These are phyloP conservation scores for Operophtera brumata DNA, from an alignment of 2,888 invertebrate species.

Conservation along the genomic window DNA sequence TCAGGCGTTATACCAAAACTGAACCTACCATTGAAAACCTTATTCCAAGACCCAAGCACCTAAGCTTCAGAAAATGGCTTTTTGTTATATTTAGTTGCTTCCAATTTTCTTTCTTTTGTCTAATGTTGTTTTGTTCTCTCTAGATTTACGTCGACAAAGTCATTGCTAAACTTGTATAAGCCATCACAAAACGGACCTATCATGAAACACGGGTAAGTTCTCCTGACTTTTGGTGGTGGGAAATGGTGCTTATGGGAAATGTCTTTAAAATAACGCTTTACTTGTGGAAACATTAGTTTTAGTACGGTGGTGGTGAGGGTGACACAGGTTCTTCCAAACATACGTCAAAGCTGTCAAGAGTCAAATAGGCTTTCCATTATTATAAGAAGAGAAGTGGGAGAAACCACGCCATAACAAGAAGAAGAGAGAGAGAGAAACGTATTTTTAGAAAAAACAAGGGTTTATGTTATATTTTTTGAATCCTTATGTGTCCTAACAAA, in stretches of 20 bases:
- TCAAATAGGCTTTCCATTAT: too few relatives aligned
- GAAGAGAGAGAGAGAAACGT: too few relatives aligned
- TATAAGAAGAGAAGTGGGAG: too few relatives aligned
- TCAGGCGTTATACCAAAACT: too few relatives aligned
- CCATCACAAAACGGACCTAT: conserved; percentile 82
- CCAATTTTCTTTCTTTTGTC: conserved; percentile 39
- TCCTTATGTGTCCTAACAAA: too few relatives aligned
- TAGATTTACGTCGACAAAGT: conserved; percentile 87
- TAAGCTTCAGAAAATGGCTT: conserved; percentile 13
- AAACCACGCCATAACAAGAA: too few relatives aligned
- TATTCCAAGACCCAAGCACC: conserved; percentile 14
- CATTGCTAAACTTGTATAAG: conserved; percentile 86
- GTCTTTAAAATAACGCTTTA: too few relatives aligned
- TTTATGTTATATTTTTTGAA: too few relatives aligned
- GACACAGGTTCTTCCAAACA: too few relatives aligned
- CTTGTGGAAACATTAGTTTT: too few relatives aligned
- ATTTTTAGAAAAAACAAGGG: too few relatives aligned
- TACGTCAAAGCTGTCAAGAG: too few relatives aligned
- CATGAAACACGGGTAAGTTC: conserved; percentile 86
- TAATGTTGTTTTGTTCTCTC: conserved; percentile 53
- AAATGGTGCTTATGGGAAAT: neutral
- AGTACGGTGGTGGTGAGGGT: neutral
- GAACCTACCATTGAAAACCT: neutral
- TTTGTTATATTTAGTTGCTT: conserved; percentile 28
- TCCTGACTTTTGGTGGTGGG: conserved; percentile 35